A percentile compares a stretch with the other conserved stretches of the same genome.
Evolutionary conservation across 2,113 vertebrate genomes (phyloP).

Genomic region (Dendrocopos noguchii): DNA sequence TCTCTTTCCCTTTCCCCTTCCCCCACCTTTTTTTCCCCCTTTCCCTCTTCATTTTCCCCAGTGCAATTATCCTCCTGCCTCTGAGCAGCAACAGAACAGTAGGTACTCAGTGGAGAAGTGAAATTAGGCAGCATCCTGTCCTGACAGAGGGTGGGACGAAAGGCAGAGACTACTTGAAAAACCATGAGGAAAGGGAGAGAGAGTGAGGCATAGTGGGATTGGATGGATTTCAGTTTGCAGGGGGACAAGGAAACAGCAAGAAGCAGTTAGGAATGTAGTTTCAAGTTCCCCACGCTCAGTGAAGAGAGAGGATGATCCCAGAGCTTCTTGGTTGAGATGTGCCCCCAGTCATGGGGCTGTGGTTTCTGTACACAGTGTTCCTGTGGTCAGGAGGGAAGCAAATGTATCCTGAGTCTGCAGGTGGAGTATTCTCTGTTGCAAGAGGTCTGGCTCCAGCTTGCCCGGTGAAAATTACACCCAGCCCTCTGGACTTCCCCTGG

Average conservation of each 20-base stretch:
- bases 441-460: not conserved
- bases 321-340: constrained; percentile 21
- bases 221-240: not conserved
- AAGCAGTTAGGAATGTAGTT: constrained; percentile 41
- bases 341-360: constrained; percentile 27
- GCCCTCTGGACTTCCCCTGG: not conserved
- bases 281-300: constrained; percentile 19
- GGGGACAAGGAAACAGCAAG: constrained; percentile 6
- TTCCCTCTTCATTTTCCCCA: not conserved
- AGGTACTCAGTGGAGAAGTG: not conserved
- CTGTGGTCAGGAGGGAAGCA: not conserved
- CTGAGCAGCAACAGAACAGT: not conserved
- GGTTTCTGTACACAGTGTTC: constrained; percentile 46
- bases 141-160: not conserved
- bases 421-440: constrained; percentile 15
- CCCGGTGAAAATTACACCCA: not conserved
- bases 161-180: not conserved
- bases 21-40: not conserved
- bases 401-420: not conserved
- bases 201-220: not conserved
- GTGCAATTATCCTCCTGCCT: not conserved
- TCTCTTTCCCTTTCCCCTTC: too few species aligned
- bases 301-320: not conserved
- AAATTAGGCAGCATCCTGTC: not conserved
- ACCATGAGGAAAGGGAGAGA: not conserved